Evolutionary conservation across 2,888 invertebrate species (phyloP).

Genomic region (Pristionchus maxplancki): DNA sequence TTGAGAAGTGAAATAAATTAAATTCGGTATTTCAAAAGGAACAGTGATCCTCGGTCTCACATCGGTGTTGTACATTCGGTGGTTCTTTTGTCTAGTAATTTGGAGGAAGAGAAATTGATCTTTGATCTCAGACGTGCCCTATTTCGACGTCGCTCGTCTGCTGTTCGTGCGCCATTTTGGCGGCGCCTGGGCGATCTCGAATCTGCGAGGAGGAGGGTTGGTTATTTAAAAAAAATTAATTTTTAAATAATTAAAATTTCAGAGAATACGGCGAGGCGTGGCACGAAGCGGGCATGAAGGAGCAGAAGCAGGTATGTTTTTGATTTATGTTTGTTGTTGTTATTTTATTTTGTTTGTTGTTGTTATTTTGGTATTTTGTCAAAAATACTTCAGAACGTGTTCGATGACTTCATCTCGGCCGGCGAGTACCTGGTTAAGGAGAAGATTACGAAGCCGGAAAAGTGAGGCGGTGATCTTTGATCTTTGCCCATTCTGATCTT

Average conservation of each 20-base stretch:
- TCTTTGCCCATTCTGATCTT: background rate
- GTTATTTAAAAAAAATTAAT: background rate
- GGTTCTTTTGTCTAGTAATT: no score
- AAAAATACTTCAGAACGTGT: constrained; percentile 88
- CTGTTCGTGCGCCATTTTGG: constrained; percentile 91
- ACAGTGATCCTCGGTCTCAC: no score
- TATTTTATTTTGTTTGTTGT: background rate
- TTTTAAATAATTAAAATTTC: constrained; percentile 54
- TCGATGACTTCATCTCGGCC: constrained; percentile 95
- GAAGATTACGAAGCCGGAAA: constrained; percentile 84
- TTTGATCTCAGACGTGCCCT: constrained; percentile 86
- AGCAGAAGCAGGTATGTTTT: constrained; percentile 84
- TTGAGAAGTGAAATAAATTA: no score
- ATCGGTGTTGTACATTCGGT: background rate
- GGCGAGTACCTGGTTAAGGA: constrained; percentile 90
- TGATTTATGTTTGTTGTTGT: no score
- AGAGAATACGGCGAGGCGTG: constrained; percentile 96
- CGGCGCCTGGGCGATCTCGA: constrained; percentile 93
- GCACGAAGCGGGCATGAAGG: constrained; percentile 93
- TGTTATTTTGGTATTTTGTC: background rate
- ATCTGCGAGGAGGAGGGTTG: constrained; percentile 93
- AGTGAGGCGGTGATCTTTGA: background rate
- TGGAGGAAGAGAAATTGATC: constrained; percentile 82
- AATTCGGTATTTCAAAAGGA: no score
- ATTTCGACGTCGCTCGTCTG: constrained; percentile 90